Base-by-base conservation (phyloP, 2,888 invertebrate genomes). In the Globia sparganii region DNA sequence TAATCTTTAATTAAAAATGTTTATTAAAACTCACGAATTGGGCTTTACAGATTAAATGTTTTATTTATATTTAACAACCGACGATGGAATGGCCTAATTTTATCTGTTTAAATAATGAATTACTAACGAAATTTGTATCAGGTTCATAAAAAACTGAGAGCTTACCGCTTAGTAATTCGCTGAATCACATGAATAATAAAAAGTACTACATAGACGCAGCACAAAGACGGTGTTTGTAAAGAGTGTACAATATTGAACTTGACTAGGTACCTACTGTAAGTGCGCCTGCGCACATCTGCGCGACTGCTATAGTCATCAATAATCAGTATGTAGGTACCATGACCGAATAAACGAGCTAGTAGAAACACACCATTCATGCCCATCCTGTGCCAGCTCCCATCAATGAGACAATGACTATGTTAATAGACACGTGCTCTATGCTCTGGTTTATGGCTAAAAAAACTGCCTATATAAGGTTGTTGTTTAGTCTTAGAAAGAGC, bases 1-100 rank as follows among this genome's bases (percentile, higher is more conserved):
- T 40, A 75, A 72, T 85, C 77, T 83, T 83, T 84, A 78, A 86
- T 78, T 84, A 86, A 86, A 86, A 84, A 77, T 74, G 34, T 62
- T 75, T 77, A 64, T 75, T 72, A 65, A 77, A 72, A 70, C 56
- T 56, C 9, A 71, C 43, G 70, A 87, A 86, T 77, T 83, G 79
- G 75, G 69, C 81, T 86, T 53, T 37, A 49, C 49, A 80, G 70
- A 74, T 86, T 68, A 62, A 71, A 68, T 72, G 59, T 67, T 72
- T 73, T 83, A 73, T 76, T 78, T 81, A 62, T 71, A 73, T 85
- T 64, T 40, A 75, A 49, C 74, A 81, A 53, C 18, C 59, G 46
- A 31, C 34, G 43, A 46, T 53, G 59, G 37, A 80, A 61, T 66
- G 82, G n/a, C 53, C 75, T 75, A 46, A 66, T 75, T 84, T 74